These are phyloP conservation scores for Pterocles burchelli DNA, from an alignment of 2,113 vertebrate genomes.

Conservation along the genomic window DNA sequence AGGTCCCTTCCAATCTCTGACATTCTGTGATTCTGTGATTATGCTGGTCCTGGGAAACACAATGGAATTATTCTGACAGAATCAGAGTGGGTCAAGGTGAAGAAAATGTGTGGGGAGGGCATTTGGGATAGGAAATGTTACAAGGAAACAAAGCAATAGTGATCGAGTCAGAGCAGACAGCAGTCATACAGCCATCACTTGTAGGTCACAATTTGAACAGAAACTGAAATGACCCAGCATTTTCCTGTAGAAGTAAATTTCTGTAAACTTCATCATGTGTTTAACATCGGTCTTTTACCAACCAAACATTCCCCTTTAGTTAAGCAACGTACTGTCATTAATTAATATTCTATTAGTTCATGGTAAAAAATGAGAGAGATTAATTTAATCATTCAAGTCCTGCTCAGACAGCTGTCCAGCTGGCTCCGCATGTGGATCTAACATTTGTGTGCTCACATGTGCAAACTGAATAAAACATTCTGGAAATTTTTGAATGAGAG, in stretches of 20 bases:
- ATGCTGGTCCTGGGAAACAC: neutral
- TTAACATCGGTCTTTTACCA: neutral
- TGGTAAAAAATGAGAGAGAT: neutral
- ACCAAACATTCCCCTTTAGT: neutral
- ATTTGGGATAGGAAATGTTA: neutral
- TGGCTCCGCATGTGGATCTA: neutral
- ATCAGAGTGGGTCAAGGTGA: neutral
- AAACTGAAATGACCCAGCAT: neutral
- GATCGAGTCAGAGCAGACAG: neutral
- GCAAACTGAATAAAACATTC: neutral
- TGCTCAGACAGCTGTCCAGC: neutral
- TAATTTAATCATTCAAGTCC: neutral
- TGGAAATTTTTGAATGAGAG: neutral
- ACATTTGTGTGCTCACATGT: neutral
- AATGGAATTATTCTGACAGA: neutral
- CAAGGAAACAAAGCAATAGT: neutral
- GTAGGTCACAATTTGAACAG: neutral
- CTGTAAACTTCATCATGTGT: neutral
- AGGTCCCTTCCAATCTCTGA: too few relatives aligned
- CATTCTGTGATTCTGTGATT: too few relatives aligned
- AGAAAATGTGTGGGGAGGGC: neutral
- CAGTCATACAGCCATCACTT: neutral
- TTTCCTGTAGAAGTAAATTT: neutral
- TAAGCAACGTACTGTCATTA: neutral
- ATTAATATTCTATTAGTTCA: neutral